A percentile compares a stretch with the other conserved stretches of the same genome.
phyloP scores from a whole-genome alignment of 2,888 invertebrate species.

The Drosophila kuntzei region DNA sequence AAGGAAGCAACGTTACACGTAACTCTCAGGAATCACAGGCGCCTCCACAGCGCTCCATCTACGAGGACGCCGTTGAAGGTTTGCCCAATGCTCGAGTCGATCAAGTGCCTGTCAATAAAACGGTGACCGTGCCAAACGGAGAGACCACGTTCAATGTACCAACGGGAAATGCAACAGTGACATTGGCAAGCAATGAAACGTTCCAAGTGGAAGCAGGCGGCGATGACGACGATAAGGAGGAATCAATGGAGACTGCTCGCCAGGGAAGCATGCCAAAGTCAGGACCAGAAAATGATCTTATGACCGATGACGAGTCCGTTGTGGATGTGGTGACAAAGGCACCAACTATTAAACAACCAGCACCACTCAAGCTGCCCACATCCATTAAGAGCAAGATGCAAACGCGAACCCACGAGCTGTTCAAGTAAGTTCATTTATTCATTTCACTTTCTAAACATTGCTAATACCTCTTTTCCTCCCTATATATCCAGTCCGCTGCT shows the following conservation, averaged over 20 bases:
- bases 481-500: slow-evolving; percentile 86
- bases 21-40: slow-evolving; percentile 32
- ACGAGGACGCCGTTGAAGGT: slow-evolving; percentile 85
- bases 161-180: slow-evolving; percentile 31
- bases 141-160: slow-evolving; percentile 42
- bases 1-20: slow-evolving; percentile 49
- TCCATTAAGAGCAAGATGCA: slow-evolving; percentile 75
- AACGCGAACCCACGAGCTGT: slow-evolving; percentile 83
- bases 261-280: slow-evolving; percentile 59
- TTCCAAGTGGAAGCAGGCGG: slow-evolving; percentile 50
- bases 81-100: slow-evolving; percentile 5
- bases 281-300: slow-evolving; percentile 70
- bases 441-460: neutral
- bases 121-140: slow-evolving; percentile 35
- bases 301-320: slow-evolving; percentile 84
- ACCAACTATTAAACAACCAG: slow-evolving; percentile 22
- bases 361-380: slow-evolving; percentile 18
- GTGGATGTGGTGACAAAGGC: slow-evolving; percentile 45
- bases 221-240: slow-evolving; percentile 37
- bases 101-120: slow-evolving; percentile 49
- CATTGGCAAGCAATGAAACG: slow-evolving; percentile 44
- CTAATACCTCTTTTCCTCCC: slow-evolving; percentile 63
- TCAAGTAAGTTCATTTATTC: slow-evolving; percentile 80
- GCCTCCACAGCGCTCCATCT: slow-evolving; percentile 79
- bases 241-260: slow-evolving; percentile 74